Evolutionary conservation across 2,888 invertebrate species (phyloP), one percentile per base, ranked within the genome.

Genomic region (Sarcophaga subvicina): DNA sequence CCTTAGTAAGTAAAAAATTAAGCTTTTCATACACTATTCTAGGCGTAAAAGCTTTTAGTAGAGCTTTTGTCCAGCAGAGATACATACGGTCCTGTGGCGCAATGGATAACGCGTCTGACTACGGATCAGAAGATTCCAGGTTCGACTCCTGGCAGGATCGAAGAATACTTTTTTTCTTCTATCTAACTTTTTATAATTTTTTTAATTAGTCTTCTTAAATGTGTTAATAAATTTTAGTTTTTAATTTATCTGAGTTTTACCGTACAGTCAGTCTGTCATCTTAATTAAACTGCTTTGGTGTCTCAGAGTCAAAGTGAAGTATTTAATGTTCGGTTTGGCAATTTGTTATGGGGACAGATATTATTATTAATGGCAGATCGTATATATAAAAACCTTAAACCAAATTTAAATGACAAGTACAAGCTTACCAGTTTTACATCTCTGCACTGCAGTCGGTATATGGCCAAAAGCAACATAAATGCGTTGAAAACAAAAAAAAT

Each of bases 91-190:
- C 93, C 93, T 93, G 93, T 93, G 93, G 93, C 93, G 93, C 93
- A 93, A 93, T 93, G 93, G 93, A 93, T 93, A 93, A 93, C 93
- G 93, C 93, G 93, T 93, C 93, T 93, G 93, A 93, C 93, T 93
- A 93, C 93, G 93, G 93, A 93, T 93, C 93, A 93, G 93, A 93
- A 93, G 93, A 93, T 93, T 93, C 93, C 93, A 93, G 93, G 93
- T 93, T 93, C 93, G 93, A 93, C 93, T 93, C 93, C 93, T 93
- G 93, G 93, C 93, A 93, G 93, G 93, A 93, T 93, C 93, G 93
- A 27, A 22, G 12, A 0, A 10, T 12, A 3, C 5, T 75, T 69
- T 47, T 78, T 85, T 75, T 64, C 37, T 14, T n/a, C n/a, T n/a
- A n/a, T 77, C 6, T 62, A 25, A 10, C 20, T 70, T 11, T 60